phyloP scores from a whole-genome alignment of 1,140 invertebrate genomes.

The Plodia interpunctella region DNA sequence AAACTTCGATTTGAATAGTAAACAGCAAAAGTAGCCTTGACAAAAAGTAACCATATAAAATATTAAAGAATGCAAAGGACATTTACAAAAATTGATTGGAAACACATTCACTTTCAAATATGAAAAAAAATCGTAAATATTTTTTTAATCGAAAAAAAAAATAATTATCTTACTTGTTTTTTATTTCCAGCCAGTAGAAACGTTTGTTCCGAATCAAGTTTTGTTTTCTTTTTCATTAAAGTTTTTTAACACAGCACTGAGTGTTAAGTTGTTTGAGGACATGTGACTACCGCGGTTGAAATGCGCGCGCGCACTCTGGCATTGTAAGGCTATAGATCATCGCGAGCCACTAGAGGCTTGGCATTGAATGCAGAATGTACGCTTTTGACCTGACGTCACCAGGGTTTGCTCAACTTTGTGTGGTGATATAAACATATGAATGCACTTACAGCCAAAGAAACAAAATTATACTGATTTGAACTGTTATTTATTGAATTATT shows the following conservation, averaged over 20 bases:
- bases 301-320: slow-evolving; percentile 29
- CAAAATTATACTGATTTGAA: neutral
- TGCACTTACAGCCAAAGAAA: neutral
- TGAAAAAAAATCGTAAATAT: neutral
- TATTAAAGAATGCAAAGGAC: slow-evolving; percentile 10
- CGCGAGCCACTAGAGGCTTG: slow-evolving; percentile 4
- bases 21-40: neutral
- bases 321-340: slow-evolving; percentile 24
- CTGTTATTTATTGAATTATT: no score
- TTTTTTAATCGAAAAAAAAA: neutral
- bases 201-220: neutral
- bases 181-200: neutral
- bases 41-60: neutral
- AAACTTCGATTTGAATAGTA: no score
- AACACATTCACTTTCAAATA: slow-evolving; percentile 9
- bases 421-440: neutral
- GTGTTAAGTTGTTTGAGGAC: slow-evolving; percentile 1
- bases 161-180: neutral
- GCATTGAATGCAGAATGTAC: slow-evolving; percentile 5
- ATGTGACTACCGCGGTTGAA: slow-evolving; percentile 22
- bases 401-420: neutral
- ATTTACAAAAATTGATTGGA: neutral
- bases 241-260: slow-evolving; percentile 12
- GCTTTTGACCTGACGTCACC: slow-evolving; percentile 2
- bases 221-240: slow-evolving; percentile 24